Base-by-base conservation (phyloP, 1,140 invertebrate species). In the Leucophenga varia region DNA sequence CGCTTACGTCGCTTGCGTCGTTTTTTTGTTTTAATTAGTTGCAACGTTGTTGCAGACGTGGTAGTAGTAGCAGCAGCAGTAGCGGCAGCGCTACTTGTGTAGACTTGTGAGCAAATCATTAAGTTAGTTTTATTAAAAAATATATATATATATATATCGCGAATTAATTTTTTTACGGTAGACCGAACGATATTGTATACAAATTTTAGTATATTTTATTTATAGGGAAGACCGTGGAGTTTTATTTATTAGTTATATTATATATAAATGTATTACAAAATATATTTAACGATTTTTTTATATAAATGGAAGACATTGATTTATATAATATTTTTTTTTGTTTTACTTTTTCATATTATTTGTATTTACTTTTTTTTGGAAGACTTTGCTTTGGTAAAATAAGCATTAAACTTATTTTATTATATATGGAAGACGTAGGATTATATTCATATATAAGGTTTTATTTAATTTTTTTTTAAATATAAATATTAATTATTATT, bases 1-100 rank as follows among this genome's bases (percentile, higher is more conserved):
- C 67, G 64, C 51, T 72, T 72, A 30, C 69, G 61, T 12, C 69
- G 64, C 43, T 64, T 68, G 22, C 60, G 61, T 22, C 69, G 59
- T 50, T 70, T 72, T 54, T 64, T 72, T 8, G 59, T 18, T 43
- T 55, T 65, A 10, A 60, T 39, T 25, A 70, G 47, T 47, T 55
- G 51, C 47, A 57, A 36, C 10, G 47, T 52, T 40, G 42, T 59
- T 44, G 42, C 38, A 36, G 47, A 31, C 37, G 46, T 43, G 19
- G 61, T 37, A 28, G 54, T 35, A 2, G 59, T 45, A 34, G 57
- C 48, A 41, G 48, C 43, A 0, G 36, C 45, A 9, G 46, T 39
- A 20, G 51, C 32, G 10, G 58, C 48, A 8, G 43, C 48, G 16
- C 59, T 52, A 52, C 39, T 64, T 30, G 60, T 61, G 28, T 63